A percentile compares a stretch with the other conserved stretches of the same genome.
These are phyloP conservation scores for Pegoplata infirma DNA, from an alignment of 2,888 invertebrate genomes.

Conservation along the genomic window DNA sequence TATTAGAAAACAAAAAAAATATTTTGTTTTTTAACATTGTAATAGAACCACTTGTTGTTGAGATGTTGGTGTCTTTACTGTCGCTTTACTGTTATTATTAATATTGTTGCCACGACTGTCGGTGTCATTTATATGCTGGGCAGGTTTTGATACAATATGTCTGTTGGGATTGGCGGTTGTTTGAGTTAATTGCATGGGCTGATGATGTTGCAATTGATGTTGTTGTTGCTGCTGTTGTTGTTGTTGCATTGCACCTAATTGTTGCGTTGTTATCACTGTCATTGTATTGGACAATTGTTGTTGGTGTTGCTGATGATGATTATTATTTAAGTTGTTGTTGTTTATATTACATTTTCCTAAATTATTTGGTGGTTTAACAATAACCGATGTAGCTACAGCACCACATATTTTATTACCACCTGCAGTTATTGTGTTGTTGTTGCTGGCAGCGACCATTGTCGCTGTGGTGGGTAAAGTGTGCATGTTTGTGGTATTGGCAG, in stretches of 20 bases:
- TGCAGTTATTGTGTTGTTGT: conserved; percentile 10
- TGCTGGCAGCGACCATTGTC: conserved; percentile 2
- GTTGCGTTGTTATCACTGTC: conserved; percentile 53
- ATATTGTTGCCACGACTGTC: conserved; percentile 30
- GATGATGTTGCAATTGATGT: conserved; percentile 44
- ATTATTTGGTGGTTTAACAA: conserved; percentile 72
- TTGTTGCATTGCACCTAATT: conserved; percentile 42
- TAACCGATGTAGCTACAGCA: conserved; percentile 75
- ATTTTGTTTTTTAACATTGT: conserved; percentile 62
- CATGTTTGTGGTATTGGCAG: conserved; percentile 7
- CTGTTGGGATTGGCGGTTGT: background rate
- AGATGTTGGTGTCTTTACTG: conserved; percentile 59
- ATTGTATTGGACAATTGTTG: conserved; percentile 46
- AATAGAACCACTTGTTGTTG: conserved; percentile 66
- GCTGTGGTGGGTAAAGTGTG: conserved; percentile 39
- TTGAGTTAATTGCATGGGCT: background rate
- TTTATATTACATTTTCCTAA: conserved; percentile 62
- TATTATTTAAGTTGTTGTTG: conserved; percentile 56
- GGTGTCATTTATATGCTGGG: conserved; percentile 27
- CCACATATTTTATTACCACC: conserved; percentile 35
- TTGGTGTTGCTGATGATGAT: conserved; percentile 61
- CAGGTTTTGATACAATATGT: conserved; percentile 42
- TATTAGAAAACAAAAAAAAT: conserved; percentile 30
- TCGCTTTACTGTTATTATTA: too few relatives aligned
- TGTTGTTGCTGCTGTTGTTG: conserved; percentile 54